These are phyloP conservation scores for Sympetrum striolatum DNA, from an alignment of 2,888 invertebrate species.

Conservation along the genomic window DNA sequence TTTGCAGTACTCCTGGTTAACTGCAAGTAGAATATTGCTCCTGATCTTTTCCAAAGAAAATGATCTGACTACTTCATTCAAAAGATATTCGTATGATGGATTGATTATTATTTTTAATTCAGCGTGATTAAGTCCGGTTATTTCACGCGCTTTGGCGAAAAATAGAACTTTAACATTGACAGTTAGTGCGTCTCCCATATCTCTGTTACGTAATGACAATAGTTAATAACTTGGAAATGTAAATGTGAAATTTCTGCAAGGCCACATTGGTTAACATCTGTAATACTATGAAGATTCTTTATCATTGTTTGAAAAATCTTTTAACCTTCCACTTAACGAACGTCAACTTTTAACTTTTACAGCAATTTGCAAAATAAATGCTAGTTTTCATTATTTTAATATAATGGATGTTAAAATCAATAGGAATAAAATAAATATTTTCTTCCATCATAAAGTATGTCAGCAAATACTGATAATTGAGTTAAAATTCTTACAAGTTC, in stretches of 20 bases:
- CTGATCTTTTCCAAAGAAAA: constrained; percentile 74
- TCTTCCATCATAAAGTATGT: too few species aligned
- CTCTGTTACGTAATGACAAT: not conserved
- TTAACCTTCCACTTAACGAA: too few species aligned
- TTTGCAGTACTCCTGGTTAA: constrained; percentile 81
- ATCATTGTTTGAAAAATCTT: too few species aligned
- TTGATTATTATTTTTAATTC: constrained; percentile 63
- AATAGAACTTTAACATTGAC: constrained; percentile 74
- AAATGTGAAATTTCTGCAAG: too few species aligned
- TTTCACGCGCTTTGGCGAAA: constrained; percentile 89
- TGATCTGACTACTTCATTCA: constrained; percentile 66
- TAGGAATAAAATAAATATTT: too few species aligned
- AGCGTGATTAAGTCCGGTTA: constrained; percentile 71
- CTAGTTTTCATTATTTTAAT: too few species aligned
- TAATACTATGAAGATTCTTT: too few species aligned
- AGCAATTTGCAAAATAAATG: too few species aligned
- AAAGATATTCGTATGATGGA: constrained; percentile 66
- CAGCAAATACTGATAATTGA: not conserved
- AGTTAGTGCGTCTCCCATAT: not conserved
- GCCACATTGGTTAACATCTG: too few species aligned
- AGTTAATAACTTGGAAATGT: too few species aligned
- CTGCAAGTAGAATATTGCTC: constrained; percentile 76
- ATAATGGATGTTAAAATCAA: too few species aligned
- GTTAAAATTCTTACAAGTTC: not conserved
- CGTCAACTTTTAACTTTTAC: too few species aligned